Evolutionary conservation across 2,888 invertebrate genomes (phyloP).

Genomic region (Drosophila pseudotakahashii): DNA sequence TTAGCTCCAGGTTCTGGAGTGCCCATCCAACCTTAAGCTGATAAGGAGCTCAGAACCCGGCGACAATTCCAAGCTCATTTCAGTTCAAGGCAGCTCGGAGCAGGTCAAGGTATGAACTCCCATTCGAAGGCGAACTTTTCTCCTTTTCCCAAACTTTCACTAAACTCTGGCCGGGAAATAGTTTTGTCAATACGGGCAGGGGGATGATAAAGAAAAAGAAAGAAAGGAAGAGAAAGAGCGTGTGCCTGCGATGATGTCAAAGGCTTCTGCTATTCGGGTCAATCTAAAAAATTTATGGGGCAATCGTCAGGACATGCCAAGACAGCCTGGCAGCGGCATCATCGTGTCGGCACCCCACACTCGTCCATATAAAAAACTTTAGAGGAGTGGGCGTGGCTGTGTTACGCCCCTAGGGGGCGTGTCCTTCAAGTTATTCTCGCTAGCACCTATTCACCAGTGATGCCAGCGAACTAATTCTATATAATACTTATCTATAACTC

Average conservation of each 20-base stretch:
- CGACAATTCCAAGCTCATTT: slow-evolving; percentile 32
- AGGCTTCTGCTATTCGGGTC: slow-evolving; percentile 70
- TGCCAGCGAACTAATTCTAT: neutral
- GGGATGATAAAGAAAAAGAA: neutral
- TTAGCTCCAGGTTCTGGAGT: neutral
- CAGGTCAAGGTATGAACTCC: slow-evolving; percentile 18
- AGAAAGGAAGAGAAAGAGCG: slow-evolving; percentile 7
- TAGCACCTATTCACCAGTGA: slow-evolving; percentile 2
- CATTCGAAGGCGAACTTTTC: slow-evolving; percentile 18
- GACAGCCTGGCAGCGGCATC: slow-evolving; percentile 55
- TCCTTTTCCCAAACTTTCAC: slow-evolving; percentile 13
- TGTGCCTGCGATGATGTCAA: slow-evolving; percentile 66
- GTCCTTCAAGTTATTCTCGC: slow-evolving; percentile 5
- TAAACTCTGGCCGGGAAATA: slow-evolving; percentile 29
- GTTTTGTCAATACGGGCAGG: slow-evolving; percentile 44
- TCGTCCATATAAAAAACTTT: neutral
- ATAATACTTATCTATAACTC: too few species aligned
- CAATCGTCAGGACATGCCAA: slow-evolving; percentile 62
- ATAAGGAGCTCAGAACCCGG: slow-evolving; percentile 16
- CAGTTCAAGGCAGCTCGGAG: slow-evolving; percentile 22
- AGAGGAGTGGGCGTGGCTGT: slow-evolving; percentile 6
- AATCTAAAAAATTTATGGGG: slow-evolving; percentile 65
- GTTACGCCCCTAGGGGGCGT: slow-evolving; percentile 13
- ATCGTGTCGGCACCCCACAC: slow-evolving; percentile 42
- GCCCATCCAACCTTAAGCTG: slow-evolving; percentile 6